Base-by-base conservation (phyloP, 2,888 invertebrate genomes). In the Myopa testacea region DNA sequence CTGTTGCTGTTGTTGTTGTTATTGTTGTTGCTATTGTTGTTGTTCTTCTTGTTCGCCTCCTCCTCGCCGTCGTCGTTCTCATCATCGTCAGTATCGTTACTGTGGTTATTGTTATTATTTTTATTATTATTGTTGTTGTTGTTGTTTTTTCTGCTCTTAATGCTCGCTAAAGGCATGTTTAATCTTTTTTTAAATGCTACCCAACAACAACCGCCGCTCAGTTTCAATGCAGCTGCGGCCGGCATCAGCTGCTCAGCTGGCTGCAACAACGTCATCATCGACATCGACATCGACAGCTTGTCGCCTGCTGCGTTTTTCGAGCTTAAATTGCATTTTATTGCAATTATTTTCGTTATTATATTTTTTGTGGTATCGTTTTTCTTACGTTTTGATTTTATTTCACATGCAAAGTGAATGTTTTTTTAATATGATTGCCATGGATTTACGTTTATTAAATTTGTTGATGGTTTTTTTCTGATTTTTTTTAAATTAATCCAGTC, bases 161-260 rank as follows among this genome's bases (percentile, higher is more conserved):
- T 62, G 62, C 26, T 10, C 73, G 26, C 62, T 73, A 62, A 73
- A 73, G 73, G 40, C 73, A 26, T 58, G 62, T 62, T 73, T 16
- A 62, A 5, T 34, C 0, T 50, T 69, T 69, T 69, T 50, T 62
- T 62, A 26, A 62, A 62, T 58, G 58, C 16, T 58, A 19, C 19
- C 4, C 58, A 58, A 58, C 58, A 6, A 19, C 40, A 12, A 19
- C 16, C 40, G 67, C 45, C 40, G 14, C 58, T 58, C 12, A 19
- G 55, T 55, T 16, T 26, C 26, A 26, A 26, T 26, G 26, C 26
- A 26, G 26, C 26, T 26, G 26, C 26, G 45, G 45, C 45, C 45
- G 45, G 45, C 60, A 3, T 16, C 60, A 60, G 6, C 60, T 60
- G 16, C 60, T 10, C 60, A 14, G 19, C 60, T n/a, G n/a, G 19